These are phyloP conservation scores for Danionella cerebrum DNA, from an alignment of 2,113 vertebrate genomes.

Conservation along the genomic window DNA sequence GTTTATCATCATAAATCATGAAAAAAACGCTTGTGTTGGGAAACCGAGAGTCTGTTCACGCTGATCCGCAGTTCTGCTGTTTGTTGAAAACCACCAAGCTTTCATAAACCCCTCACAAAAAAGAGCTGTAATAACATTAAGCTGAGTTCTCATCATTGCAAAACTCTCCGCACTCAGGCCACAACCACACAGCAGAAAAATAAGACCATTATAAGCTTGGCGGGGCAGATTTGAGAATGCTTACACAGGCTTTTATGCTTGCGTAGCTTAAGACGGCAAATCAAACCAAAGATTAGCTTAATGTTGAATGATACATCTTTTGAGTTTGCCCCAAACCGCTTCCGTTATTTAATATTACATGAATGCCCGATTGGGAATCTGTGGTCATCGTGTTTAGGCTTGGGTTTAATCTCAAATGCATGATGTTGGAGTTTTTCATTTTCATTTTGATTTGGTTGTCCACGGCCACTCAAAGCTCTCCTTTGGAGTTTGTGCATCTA, in stretches of 20 bases:
- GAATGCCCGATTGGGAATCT: constrained; percentile 31
- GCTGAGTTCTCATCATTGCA: constrained; percentile 21
- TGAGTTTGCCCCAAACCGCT: constrained; percentile 35
- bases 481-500: background rate
- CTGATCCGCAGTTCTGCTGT: background rate
- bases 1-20: background rate
- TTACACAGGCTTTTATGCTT: constrained; percentile 65
- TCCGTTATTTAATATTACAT: constrained; percentile 49
- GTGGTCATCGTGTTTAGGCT: constrained; percentile 18
- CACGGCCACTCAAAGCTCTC: constrained; percentile 2
- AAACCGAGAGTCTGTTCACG: background rate
- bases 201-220: constrained; percentile 59
- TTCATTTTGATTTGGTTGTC: background rate
- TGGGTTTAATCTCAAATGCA: background rate
- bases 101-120: background rate
- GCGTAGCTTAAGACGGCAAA: constrained; percentile 59
- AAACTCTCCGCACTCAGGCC: constrained; percentile 47
- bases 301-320: constrained; percentile 49
- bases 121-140: background rate
- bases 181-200: constrained; percentile 56
- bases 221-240: constrained; percentile 61
- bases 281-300: constrained; percentile 62
- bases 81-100: constrained; percentile 26
- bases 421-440: background rate
- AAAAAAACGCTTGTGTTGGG: background rate